Evolutionary conservation across 1,140 invertebrate genomes (phyloP).

Genomic region (Drosophila oshimai): DNA sequence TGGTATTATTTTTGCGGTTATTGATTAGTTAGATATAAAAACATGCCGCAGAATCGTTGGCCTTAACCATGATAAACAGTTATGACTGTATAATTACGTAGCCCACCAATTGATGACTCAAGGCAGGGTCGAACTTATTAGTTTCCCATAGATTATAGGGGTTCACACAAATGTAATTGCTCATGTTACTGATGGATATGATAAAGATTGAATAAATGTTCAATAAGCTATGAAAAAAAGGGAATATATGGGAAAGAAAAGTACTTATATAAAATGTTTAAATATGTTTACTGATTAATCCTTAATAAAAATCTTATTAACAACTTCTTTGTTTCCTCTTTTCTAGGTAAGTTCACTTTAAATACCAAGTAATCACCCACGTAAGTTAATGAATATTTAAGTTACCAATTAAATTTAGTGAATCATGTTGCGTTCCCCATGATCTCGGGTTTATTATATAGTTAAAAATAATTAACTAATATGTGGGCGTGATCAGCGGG

Average conservation of each 20-base stretch:
- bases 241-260: no score
- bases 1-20: constrained; percentile 58
- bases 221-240: background rate
- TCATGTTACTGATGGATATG: background rate
- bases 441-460: constrained; percentile 10
- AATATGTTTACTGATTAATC: no score
- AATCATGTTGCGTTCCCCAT: constrained; percentile 23
- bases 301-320: background rate
- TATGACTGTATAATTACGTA: constrained; percentile 38
- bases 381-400: constrained; percentile 6
- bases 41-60: constrained; percentile 15
- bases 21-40: constrained; percentile 68
- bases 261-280: background rate
- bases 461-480: constrained; percentile 36
- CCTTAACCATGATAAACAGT: constrained; percentile 19
- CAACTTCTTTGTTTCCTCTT: background rate
- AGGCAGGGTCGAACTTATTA: constrained; percentile 21
- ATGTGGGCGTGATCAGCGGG: background rate
- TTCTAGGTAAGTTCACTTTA: constrained; percentile 55
- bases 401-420: background rate
- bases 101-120: constrained; percentile 3
- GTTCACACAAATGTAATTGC: background rate
- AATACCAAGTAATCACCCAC: background rate
- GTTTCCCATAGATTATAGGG: constrained; percentile 7
- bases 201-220: background rate